These are phyloP conservation scores for Hippocampus guttulatus DNA, from an alignment of 2,113 vertebrate species.

Conservation along the genomic window DNA sequence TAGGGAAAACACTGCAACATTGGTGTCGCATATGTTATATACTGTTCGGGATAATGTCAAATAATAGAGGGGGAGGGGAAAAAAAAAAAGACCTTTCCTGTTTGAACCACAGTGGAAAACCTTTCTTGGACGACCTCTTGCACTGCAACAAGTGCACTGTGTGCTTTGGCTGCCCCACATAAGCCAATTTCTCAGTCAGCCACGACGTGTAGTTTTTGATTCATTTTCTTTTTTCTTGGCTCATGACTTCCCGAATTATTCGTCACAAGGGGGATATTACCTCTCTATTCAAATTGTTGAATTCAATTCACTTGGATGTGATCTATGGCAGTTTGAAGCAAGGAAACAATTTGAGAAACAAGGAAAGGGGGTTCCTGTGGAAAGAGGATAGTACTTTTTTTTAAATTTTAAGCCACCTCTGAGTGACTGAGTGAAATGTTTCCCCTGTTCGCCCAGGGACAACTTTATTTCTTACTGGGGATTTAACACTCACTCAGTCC, in stretches of 20 bases:
- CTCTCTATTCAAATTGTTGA: slow-evolving; percentile 58
- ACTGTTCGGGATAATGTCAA: slow-evolving; percentile 1
- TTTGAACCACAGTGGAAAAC: slow-evolving; percentile 47
- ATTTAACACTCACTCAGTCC: slow-evolving; percentile 96
- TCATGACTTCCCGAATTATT: slow-evolving; percentile 46
- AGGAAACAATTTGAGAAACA: slow-evolving; percentile 64
- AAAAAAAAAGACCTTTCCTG: slow-evolving; percentile 15
- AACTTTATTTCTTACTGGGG: slow-evolving; percentile 99
- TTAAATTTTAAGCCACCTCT: slow-evolving; percentile 96
- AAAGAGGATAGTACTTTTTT: slow-evolving; percentile 93
- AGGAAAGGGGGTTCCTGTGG: slow-evolving; percentile 79
- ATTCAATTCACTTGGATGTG: slow-evolving; percentile 63
- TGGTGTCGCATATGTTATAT: background rate
- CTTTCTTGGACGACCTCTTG: slow-evolving; percentile 59
- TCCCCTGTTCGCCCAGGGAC: slow-evolving; percentile 92
- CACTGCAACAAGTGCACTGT: slow-evolving; percentile 70
- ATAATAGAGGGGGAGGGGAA: slow-evolving; percentile 12
- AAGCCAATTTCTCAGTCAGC: slow-evolving; percentile 55
- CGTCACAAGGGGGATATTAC: slow-evolving; percentile 46
- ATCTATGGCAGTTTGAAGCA: slow-evolving; percentile 62
- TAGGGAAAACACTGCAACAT: background rate
- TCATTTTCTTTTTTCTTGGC: slow-evolving; percentile 59
- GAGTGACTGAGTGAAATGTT: slow-evolving; percentile 99
- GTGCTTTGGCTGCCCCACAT: slow-evolving; percentile 56
- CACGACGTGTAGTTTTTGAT: slow-evolving; percentile 59